Base-by-base conservation (phyloP, 2,797 vertebrate species). In the Spinus pinus region DNA sequence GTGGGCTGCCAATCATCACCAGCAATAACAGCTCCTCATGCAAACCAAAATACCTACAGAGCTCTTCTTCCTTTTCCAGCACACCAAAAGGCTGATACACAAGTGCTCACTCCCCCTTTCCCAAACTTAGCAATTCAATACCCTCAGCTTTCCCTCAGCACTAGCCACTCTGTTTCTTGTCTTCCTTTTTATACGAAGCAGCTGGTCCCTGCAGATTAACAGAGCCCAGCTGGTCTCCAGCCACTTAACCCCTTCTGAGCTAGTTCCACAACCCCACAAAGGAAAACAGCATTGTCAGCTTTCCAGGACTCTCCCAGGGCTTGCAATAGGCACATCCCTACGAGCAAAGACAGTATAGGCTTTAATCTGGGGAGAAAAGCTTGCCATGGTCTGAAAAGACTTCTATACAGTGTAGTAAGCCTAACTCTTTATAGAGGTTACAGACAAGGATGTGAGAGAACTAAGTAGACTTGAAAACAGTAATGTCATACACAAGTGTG, bases 201-300 rank as follows among this genome's bases (percentile, higher is more conserved):
- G 94, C 96, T 96, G 97, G 93, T 91, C 95, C 77, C 86, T 91
- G 95, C 88, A 96, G 95, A 96, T 97, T 97, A 96, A 95, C 93
- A 93, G 86, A 90, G 62, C 90, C 94, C 95, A 95, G 96, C 94
- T 96, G 92, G 86, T 94, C 93, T 88, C 42, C 88, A 94, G 90
- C 86, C 93, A 82, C 57, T 97, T 97, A 97, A 96, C 97, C 92
- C 96, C 47, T 97, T 96, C 94, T 66, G 49, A 82, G 92, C 95
- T 89, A 42, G 67, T 72, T 95, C 44, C 64, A 86, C 35, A 69
- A 5, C 6, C 23, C 33, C 0, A 5, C 6, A 14, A 81, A 67
- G 77, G 37, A 73, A 94, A 94, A 57, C 14, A 67, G 53, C 37
- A 46, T 47, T 91, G 79, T 51, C 82, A 93, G 81, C 24, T 93